Conservation (phyloP, 2,888 invertebrate species). For the Nebria brevicollis region DNA sequence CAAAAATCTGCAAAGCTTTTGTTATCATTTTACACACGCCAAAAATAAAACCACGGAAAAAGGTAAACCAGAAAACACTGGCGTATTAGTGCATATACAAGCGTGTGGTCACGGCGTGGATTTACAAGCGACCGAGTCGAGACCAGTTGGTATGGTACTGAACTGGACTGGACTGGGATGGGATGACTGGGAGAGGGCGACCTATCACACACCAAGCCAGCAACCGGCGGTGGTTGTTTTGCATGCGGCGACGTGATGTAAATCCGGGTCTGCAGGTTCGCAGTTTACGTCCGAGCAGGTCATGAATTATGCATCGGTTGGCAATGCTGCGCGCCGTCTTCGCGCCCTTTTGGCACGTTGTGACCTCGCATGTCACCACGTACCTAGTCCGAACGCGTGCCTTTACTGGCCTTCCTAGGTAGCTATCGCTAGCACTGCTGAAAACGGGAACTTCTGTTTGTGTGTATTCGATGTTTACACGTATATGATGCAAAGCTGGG, state of each 20-base stretch:
- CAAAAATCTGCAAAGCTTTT: background rate
- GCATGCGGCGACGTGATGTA: slow-evolving; percentile 39
- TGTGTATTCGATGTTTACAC: background rate
- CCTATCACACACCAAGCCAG: slow-evolving; percentile 6
- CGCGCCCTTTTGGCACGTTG: background rate
- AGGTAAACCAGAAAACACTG: slow-evolving; percentile 7
- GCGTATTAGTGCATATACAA: slow-evolving; percentile 3
- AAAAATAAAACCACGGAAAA: slow-evolving; percentile 12
- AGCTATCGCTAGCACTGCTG: background rate
- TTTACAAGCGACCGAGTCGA: slow-evolving; percentile 14
- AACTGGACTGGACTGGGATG: background rate
- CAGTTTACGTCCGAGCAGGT: slow-evolving; percentile 24
- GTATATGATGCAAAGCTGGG: too few species aligned
- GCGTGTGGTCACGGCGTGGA: slow-evolving; percentile 8
- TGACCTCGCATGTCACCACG: background rate
- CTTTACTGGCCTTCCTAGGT: background rate
- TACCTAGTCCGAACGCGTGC: background rate
- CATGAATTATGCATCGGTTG: slow-evolving; percentile 16
- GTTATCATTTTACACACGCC: background rate
- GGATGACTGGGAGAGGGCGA: background rate
- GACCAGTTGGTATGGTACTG: background rate
- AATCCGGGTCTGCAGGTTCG: slow-evolving; percentile 27
- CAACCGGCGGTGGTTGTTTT: slow-evolving; percentile 21
- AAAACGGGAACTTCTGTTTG: background rate
- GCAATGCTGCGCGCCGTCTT: slow-evolving; percentile 7